Base-by-base conservation (phyloP, 2,797 vertebrate genomes). In the Sarcophilus harrisii region DNA sequence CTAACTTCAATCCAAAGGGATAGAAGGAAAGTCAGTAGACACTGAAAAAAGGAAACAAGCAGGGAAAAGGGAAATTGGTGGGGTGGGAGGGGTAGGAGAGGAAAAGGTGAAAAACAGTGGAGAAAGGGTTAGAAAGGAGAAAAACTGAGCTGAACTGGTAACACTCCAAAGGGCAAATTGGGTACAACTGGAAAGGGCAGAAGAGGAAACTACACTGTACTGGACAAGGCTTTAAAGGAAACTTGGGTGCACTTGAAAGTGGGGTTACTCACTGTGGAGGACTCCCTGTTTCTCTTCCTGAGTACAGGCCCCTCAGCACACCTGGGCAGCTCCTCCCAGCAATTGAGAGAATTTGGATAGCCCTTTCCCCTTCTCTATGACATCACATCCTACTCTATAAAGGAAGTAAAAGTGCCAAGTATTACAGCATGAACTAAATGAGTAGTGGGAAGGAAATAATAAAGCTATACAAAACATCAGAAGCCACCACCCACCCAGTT, bases 211-310 rank as follows among this genome's bases (percentile, higher is more conserved):
- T 98, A 98, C 97, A 97, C 97, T 97, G 98, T 97, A 97, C 98
- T 97, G 94, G 96, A 98, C 95, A 98, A 30, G 0, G 97, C 98
- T 97, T 96, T 97, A 97, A 98, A 73, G 95, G 97, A 98, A 98
- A 98, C 97, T 90, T 98, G 97, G 98, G 98, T 96, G 97, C 98
- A 98, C 98, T 98, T 90, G 60, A 98, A 99, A 98, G 97, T 4
- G 98, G 98, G 98, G 98, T 98, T 98, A 98, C 98, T 99, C 98
- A 98, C 98, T 98, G 98, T 97, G 98, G 98, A 99, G 98, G 98
- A 98, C 45, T 98, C 98, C 98, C 98, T 98, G 97, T 98, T 98
- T 98, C 98, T 98, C 98, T 98, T 99, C 98, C 98, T 98, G 98
- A 98, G 98, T 98, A 98, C 97, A 98, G 98, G 98, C 97, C 98